These are phyloP conservation scores for Cepaea hortensis DNA, from an alignment of 2,888 invertebrate species.

Conservation along the genomic window DNA sequence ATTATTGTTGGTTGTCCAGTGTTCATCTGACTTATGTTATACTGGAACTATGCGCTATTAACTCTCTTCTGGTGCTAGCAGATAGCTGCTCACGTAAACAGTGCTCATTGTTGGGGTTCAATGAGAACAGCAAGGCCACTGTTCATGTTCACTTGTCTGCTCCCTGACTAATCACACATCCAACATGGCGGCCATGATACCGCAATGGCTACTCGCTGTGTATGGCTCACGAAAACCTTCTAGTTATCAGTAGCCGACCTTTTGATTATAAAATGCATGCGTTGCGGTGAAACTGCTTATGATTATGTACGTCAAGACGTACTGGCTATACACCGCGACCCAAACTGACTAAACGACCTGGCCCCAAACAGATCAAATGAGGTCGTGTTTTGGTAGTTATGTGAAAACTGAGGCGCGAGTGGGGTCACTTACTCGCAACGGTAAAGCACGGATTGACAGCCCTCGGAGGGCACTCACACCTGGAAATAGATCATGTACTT, in stretches of 20 bases:
- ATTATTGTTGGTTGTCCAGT: too few species aligned
- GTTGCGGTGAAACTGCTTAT: not conserved
- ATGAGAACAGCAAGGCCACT: too few species aligned
- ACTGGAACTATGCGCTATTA: too few species aligned
- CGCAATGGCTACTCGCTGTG: constrained; percentile 47
- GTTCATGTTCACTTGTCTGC: too few species aligned
- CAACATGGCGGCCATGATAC: constrained; percentile 52
- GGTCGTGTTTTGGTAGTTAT: constrained; percentile 51
- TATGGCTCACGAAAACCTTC: constrained; percentile 22
- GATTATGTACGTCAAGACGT: constrained; percentile 43
- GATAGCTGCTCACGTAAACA: too few species aligned
- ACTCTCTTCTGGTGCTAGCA: too few species aligned
- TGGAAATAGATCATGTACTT: constrained; percentile 74
- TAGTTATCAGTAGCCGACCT: constrained; percentile 16
- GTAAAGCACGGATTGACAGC: constrained; percentile 15
- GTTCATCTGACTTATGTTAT: too few species aligned
- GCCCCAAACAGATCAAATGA: constrained; percentile 47
- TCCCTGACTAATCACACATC: constrained; percentile 48
- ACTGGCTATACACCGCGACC: not conserved
- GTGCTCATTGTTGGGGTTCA: too few species aligned
- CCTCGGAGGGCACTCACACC: not conserved
- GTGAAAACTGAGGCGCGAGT: constrained; percentile 9
- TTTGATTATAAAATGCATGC: not conserved
- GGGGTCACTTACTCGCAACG: constrained; percentile 14
- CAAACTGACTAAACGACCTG: not conserved